These are phyloP conservation scores for Phenganax subtilis DNA, from an alignment of 92 coral and sea anemone species.

Conservation along the genomic window DNA sequence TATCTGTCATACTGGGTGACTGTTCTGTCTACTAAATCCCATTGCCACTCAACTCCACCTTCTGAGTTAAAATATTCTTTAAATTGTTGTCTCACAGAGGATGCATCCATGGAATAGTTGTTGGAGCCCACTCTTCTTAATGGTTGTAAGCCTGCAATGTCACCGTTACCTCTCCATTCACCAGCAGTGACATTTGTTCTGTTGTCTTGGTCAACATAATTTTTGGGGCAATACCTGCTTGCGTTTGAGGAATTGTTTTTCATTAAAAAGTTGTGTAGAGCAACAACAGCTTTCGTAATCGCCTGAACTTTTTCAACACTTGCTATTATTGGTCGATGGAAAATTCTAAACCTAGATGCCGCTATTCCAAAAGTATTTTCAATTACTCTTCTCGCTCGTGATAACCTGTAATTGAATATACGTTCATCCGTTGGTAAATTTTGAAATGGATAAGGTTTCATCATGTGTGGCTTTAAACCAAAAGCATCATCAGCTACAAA, in stretches of 20 bases:
- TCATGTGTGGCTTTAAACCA: conserved; percentile 24
- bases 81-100: conserved; percentile 40
- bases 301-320: background rate
- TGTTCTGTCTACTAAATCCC: background rate
- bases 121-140: conserved; percentile 37
- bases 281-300: conserved; percentile 26
- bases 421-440: conserved; percentile 32
- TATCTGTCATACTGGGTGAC: conserved; percentile 3
- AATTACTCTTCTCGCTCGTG: conserved; percentile 8
- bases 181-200: conserved; percentile 26
- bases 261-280: conserved; percentile 24
- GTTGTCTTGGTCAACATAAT: conserved; percentile 36
- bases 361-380: conserved; percentile 11
- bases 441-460: conserved; percentile 36
- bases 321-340: conserved; percentile 24
- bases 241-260: conserved; percentile 1
- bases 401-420: conserved; percentile 27
- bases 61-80: conserved; percentile 38
- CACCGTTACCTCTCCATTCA: conserved; percentile 15
- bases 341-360: conserved; percentile 19
- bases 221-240: conserved; percentile 15
- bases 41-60: conserved; percentile 37
- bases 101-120: conserved; percentile 46
- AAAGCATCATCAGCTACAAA: conserved; percentile 42
- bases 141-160: conserved; percentile 34